Conservation (phyloP, 2,113 vertebrate species). For the Misgurnus mizolepis region DNA sequence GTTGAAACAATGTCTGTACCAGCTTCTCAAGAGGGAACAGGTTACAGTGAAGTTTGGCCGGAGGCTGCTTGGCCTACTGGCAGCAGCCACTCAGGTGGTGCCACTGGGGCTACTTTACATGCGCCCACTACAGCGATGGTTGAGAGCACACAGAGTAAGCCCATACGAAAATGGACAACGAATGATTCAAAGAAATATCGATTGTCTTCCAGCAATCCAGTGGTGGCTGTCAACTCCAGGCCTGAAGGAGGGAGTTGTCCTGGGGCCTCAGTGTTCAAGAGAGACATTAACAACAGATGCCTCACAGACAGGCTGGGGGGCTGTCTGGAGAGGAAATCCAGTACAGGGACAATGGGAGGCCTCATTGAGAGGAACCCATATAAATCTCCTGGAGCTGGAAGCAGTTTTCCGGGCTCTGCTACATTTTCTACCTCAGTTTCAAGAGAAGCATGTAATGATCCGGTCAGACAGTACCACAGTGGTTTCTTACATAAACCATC, state of each 20-base stretch:
- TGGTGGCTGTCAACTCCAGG: conserved; percentile 2
- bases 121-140: too few relatives aligned
- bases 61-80: not conserved
- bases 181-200: not conserved
- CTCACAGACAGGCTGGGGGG: too few relatives aligned
- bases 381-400: too few relatives aligned
- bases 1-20: not conserved
- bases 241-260: not conserved
- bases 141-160: not conserved
- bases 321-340: too few relatives aligned
- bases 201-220: not conserved
- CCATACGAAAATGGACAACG: not conserved
- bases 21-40: not conserved
- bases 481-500: not conserved
- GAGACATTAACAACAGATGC: not conserved
- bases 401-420: too few relatives aligned
- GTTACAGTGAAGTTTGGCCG: not conserved
- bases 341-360: not conserved
- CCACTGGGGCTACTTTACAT: not conserved
- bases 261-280: not conserved
- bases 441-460: too few relatives aligned
- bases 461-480: not conserved
- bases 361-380: not conserved
- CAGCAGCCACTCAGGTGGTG: not conserved
- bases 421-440: too few relatives aligned